Conservation (phyloP, 2,888 invertebrate species). For the Heteromyza rotundicornis region DNA sequence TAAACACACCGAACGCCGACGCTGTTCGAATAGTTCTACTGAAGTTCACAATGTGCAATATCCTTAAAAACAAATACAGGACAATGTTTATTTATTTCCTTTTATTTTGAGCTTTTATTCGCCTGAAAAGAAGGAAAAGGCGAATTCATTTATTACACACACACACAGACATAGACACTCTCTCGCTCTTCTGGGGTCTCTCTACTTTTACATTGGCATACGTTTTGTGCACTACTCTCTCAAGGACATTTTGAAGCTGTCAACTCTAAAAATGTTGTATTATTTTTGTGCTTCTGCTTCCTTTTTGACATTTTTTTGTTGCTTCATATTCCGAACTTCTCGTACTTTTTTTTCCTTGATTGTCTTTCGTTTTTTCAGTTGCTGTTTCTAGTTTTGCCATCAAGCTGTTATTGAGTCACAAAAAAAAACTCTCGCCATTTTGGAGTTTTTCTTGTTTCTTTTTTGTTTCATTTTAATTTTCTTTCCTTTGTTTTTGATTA, state of each 20-base stretch:
- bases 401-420: no score
- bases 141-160: constrained; percentile 5
- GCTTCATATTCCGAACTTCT: background rate
- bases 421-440: no score
- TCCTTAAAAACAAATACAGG: constrained; percentile 23
- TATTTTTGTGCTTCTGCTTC: background rate
- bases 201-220: no score
- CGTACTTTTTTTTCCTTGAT: background rate
- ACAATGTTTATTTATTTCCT: no score
- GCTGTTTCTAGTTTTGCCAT: background rate
- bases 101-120: constrained; percentile 17
- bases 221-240: constrained; percentile 25
- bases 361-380: background rate
- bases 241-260: constrained; percentile 50
- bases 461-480: no score
- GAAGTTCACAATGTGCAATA: constrained; percentile 20
- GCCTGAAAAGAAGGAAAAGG: background rate
- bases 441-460: no score
- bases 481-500: no score
- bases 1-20: constrained; percentile 51
- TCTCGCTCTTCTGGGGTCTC: constrained; percentile 14
- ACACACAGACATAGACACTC: background rate
- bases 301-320: constrained; percentile 18
- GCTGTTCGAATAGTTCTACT: constrained; percentile 47
- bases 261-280: constrained; percentile 31